Conservation (phyloP, 2,113 vertebrate species). For the Marmota flaviventris region DNA sequence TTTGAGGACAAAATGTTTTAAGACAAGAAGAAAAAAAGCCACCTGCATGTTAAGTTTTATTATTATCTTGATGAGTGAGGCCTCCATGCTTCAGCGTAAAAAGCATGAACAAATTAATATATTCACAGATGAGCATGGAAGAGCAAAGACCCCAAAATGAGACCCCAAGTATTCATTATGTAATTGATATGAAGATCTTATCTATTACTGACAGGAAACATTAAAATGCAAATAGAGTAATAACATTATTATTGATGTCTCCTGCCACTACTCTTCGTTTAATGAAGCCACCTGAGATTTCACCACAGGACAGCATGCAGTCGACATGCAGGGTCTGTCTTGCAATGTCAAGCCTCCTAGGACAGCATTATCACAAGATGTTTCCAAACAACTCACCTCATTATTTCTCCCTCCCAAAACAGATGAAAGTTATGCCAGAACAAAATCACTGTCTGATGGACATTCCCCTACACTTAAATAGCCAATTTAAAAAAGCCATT, state of each 20-base stretch:
- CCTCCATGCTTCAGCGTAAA: too few species aligned
- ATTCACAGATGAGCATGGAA: too few species aligned
- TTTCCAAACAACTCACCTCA: not conserved
- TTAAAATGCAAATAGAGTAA: too few species aligned
- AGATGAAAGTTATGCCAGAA: not conserved
- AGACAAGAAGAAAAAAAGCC: not conserved
- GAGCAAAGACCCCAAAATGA: too few species aligned
- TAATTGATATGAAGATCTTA: too few species aligned
- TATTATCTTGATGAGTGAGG: not conserved
- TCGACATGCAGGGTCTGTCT: rapidly evolving
- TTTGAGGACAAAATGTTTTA: not conserved
- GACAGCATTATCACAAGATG: not conserved
- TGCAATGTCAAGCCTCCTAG: not conserved
- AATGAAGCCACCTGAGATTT: not conserved
- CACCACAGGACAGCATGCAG: too few species aligned
- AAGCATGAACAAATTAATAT: too few species aligned
- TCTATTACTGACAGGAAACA: too few species aligned
- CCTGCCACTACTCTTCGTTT: not conserved
- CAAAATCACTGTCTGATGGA: not conserved
- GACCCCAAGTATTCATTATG: too few species aligned
- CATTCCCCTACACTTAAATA: not conserved
- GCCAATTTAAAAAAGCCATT: not conserved
- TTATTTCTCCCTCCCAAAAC: not conserved
- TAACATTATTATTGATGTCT: not conserved
- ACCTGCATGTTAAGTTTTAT: not conserved